These are phyloP conservation scores for Cosmia pyralina DNA, from an alignment of 2,888 invertebrate genomes.

Conservation along the genomic window DNA sequence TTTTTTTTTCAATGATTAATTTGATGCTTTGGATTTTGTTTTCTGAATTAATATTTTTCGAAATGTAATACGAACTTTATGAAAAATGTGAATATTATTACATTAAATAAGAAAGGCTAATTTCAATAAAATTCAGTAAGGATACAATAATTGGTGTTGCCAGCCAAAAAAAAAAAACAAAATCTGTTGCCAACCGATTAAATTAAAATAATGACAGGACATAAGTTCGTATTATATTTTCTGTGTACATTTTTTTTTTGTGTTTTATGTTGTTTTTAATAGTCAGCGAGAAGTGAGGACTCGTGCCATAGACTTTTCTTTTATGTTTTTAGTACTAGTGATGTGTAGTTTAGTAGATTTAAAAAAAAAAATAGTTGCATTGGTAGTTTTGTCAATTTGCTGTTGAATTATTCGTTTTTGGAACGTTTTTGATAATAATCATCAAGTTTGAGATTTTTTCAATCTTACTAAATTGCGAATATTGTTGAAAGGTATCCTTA, in stretches of 20 bases:
- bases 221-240: slow-evolving; percentile 51
- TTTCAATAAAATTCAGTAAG: not conserved
- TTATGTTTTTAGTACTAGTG: slow-evolving; percentile 53
- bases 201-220: not conserved
- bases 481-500: too few relatives aligned
- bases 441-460: too few relatives aligned
- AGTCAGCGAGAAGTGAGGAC: slow-evolving; percentile 78
- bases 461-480: too few relatives aligned
- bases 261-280: slow-evolving; percentile 76
- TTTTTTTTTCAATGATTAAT: slow-evolving; percentile 25
- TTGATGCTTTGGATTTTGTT: slow-evolving; percentile 54
- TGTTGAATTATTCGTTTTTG: slow-evolving; percentile 49
- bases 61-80: slow-evolving; percentile 53
- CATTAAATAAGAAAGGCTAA: not conserved
- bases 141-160: not conserved
- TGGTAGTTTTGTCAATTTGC: slow-evolving; percentile 58
- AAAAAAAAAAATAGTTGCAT: slow-evolving; percentile 34
- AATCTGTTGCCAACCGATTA: not conserved
- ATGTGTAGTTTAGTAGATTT: slow-evolving; percentile 57
- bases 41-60: slow-evolving; percentile 50
- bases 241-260: slow-evolving; percentile 65
- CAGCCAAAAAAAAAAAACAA: not conserved
- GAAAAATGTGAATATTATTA: not conserved
- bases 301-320: slow-evolving; percentile 71
- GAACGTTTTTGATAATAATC: not conserved